These are phyloP conservation scores for Leptopterna dolabrata DNA, from an alignment of 2,888 invertebrate genomes.

Conservation along the genomic window DNA sequence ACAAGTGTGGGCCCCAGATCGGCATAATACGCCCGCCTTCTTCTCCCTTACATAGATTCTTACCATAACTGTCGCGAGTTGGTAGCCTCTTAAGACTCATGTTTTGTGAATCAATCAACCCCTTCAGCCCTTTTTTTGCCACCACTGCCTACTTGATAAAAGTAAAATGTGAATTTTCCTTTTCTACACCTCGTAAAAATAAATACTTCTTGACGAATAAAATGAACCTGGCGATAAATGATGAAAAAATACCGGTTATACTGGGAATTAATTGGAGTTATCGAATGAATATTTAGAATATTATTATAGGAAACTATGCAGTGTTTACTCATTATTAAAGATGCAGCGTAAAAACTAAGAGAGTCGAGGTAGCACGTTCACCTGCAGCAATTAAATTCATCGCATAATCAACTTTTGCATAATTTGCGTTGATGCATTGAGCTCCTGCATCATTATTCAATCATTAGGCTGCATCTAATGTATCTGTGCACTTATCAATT, in stretches of 20 bases:
- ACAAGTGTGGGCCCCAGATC: neutral
- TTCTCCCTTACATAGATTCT: slow-evolving; percentile 3
- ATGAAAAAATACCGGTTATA: neutral
- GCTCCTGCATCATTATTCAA: neutral
- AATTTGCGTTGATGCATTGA: neutral
- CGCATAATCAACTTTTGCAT: neutral
- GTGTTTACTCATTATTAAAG: neutral
- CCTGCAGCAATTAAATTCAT: neutral
- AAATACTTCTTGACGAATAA: neutral
- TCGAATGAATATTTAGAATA: neutral
- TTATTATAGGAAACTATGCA: neutral
- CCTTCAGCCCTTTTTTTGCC: neutral
- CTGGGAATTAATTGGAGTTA: neutral
- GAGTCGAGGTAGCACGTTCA: neutral
- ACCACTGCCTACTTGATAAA: neutral
- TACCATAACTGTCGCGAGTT: neutral
- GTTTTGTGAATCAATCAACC: neutral
- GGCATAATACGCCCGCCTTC: neutral
- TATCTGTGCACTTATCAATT: neutral
- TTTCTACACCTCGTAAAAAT: neutral
- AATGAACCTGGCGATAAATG: neutral
- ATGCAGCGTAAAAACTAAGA: neutral
- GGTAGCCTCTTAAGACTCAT: neutral
- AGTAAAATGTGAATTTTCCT: neutral
- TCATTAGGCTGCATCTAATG: neutral